A percentile compares a stretch with the other conserved stretches of the same genome.
These are phyloP conservation scores for Patagioenas fasciata DNA, from an alignment of 2,113 vertebrate genomes.

Conservation along the genomic window DNA sequence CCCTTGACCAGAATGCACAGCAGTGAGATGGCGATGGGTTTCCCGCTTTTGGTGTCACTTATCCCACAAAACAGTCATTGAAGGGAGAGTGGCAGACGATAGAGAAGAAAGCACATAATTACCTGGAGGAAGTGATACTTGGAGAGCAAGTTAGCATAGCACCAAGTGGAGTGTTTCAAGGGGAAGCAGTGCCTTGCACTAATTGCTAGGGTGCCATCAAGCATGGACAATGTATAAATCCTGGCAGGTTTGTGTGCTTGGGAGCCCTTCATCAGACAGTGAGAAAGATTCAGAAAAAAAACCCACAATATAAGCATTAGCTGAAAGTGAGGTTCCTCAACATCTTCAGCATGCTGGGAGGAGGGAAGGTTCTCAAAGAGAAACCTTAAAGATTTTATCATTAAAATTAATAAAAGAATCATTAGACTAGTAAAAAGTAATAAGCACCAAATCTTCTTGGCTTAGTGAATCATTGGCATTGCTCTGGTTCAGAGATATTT, in stretches of 20 bases:
- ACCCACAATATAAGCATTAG: background rate
- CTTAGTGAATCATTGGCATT: background rate
- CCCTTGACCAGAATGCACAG: background rate
- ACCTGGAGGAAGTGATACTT: background rate
- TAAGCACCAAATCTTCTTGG: background rate
- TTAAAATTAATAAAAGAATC: background rate
- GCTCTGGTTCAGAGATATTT: background rate
- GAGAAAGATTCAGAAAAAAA: background rate
- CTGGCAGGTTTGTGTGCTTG: background rate
- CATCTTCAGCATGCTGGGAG: background rate
- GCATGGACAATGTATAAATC: background rate
- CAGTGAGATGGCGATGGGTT: background rate
- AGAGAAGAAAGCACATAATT: background rate
- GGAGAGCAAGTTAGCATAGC: background rate
- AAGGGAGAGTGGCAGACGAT: background rate
- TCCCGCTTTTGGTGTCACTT: background rate
- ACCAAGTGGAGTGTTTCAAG: slow-evolving; percentile 16
- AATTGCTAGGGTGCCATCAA: background rate
- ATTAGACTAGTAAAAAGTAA: background rate
- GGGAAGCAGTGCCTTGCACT: background rate
- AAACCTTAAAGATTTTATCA: background rate
- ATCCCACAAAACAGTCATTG: background rate
- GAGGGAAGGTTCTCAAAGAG: background rate
- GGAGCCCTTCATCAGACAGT: background rate
- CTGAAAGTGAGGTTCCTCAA: background rate